A percentile compares a stretch with the other conserved stretches of the same genome.
Evolutionary conservation across 2,888 invertebrate genomes (phyloP).

Genomic region (Abrostola tripartita): DNA sequence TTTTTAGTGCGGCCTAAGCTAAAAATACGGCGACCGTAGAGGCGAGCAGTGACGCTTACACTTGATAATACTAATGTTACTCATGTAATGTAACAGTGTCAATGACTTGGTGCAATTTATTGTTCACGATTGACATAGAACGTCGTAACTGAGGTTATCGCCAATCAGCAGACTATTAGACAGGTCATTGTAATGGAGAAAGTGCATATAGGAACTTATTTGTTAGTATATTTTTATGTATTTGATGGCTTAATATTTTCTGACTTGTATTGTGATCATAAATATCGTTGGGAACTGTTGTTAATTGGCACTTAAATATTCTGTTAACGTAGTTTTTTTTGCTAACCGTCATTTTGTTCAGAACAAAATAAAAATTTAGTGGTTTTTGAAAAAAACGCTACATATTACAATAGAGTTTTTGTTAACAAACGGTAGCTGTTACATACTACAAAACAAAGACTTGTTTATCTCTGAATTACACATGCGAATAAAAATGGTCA

Average conservation of each 20-base stretch:
- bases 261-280: not conserved
- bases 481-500: constrained; percentile 46
- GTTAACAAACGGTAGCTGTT: not conserved
- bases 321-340: not conserved
- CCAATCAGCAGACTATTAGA: constrained; percentile 63
- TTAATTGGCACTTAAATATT: not conserved
- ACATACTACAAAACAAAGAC: constrained; percentile 30
- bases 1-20: constrained; percentile 87
- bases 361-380: not conserved
- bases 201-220: constrained; percentile 16
- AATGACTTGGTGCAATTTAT: constrained; percentile 83
- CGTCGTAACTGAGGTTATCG: constrained; percentile 65
- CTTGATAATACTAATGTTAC: constrained; percentile 85
- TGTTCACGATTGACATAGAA: constrained; percentile 66
- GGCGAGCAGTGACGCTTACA: constrained; percentile 79
- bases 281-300: not conserved
- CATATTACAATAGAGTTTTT: constrained; percentile 9
- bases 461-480: constrained; percentile 21
- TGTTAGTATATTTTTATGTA: not conserved
- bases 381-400: constrained; percentile 1
- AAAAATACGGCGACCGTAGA: constrained; percentile 81
- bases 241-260: not conserved
- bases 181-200: constrained; percentile 60
- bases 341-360: not conserved
- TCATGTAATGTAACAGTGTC: constrained; percentile 79